Evolutionary conservation across 1,140 invertebrate species (phyloP).

Genomic region (Drosophila pectinifera): DNA sequence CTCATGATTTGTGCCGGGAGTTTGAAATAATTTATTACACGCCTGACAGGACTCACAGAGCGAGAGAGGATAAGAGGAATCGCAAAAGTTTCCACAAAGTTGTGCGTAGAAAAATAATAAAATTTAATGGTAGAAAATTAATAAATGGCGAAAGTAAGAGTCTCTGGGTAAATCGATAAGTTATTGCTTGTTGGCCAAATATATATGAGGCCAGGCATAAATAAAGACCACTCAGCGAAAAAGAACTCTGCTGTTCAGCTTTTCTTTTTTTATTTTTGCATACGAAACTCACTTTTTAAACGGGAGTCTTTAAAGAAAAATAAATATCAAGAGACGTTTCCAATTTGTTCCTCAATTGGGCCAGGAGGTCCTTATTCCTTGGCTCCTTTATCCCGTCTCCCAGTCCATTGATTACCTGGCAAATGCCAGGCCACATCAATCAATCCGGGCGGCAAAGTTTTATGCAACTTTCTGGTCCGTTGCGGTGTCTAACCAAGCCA

Average conservation of each 20-base stretch:
- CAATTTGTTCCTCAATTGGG: slow-evolving; percentile 29
- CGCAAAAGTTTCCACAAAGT: slow-evolving; percentile 17
- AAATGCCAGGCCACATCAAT: slow-evolving; percentile 57
- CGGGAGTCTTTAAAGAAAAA: slow-evolving; percentile 24
- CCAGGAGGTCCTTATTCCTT: slow-evolving; percentile 16
- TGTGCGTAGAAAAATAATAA: slow-evolving; percentile 28
- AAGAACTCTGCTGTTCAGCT: slow-evolving; percentile 17
- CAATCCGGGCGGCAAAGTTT: slow-evolving; percentile 68
- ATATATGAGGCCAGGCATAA: background rate
- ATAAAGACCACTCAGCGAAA: slow-evolving; percentile 18
- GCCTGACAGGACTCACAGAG: slow-evolving; percentile 16
- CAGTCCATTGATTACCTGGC: slow-evolving; percentile 44
- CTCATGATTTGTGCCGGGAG: slow-evolving; percentile 52
- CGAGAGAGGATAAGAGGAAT: background rate
- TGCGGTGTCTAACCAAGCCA: slow-evolving; percentile 64
- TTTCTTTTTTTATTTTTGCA: slow-evolving; percentile 16
- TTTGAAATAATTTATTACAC: slow-evolving; percentile 47
- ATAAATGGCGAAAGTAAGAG: slow-evolving; percentile 5
- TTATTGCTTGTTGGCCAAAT: slow-evolving; percentile 14
- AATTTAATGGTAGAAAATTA: slow-evolving; percentile 38
- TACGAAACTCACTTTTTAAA: slow-evolving; percentile 6
- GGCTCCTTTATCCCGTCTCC: background rate
- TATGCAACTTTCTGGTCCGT: slow-evolving; percentile 58
- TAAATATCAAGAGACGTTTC: slow-evolving; percentile 45
- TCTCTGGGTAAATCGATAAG: slow-evolving; percentile 12